Base-by-base conservation (phyloP, 2,888 invertebrate species). In the Cerastis rubricosa region DNA sequence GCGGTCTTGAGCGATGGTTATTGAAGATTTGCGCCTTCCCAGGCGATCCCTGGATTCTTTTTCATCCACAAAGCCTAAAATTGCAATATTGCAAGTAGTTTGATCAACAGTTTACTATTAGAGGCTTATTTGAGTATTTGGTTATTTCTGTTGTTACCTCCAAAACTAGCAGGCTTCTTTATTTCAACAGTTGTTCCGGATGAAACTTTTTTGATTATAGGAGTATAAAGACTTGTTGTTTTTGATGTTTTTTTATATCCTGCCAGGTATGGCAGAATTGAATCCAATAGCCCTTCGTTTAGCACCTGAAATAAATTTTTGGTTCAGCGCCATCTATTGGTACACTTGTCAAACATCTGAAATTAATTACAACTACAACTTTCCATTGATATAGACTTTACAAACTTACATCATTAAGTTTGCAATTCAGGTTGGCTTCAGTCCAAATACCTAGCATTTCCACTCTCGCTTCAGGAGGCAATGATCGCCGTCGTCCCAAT, bases 201-300 rank as follows among this genome's bases (percentile, higher is more conserved):
- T 3, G 93, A 81, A 0, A 93, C 86, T 88, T 97, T 97, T 87
- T 97, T 97, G 45, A 97, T 97, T 29, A 97, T 94, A 25, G 97
- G 97, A 65, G 97, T 95, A 72, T 97, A 97, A 47, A 92, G 93
- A 84, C 97, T 91, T 81, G 97, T 92, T 72, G 97, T 95, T 91
- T 97, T 97, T 40, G 92, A 82, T 0, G 97, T 97, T 81, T 96
- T 97, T 80, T 94, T 96, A 79, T 96, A 96, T 9, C 97, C 97
- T 22, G 98, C 96, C 85, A 98, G 97, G 90, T 98, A 98, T 0
- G 98, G 98, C 68, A 98, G 93, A 76, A 99, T 98, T 0, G 98
- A 98, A 94, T 99, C 99, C 69, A 98, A 93, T 79, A 99, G 97
- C 19, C 98, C 98, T 95, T 98, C 98, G 68, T 98, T 98, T 81